Conservation (phyloP, 2,797 vertebrate genomes). For the Chlorospingus semifuscus region DNA sequence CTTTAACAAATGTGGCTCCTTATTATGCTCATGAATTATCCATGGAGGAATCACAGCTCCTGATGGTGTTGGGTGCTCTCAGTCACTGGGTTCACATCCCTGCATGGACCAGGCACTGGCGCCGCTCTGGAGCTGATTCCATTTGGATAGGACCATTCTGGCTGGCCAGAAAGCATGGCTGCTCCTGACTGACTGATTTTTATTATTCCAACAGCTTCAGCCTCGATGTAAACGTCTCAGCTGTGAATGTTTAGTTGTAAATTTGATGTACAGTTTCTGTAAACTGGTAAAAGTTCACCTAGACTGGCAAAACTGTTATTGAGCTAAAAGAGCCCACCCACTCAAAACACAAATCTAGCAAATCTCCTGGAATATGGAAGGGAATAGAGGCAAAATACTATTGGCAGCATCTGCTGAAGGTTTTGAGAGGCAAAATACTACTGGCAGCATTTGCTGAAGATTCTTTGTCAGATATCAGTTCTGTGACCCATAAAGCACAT, state of each 20-base stretch:
- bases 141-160: not conserved
- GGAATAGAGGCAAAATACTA: not conserved
- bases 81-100: fast-evolving
- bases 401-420: not conserved
- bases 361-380: not conserved
- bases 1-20: slow-evolving; percentile 34
- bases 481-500: not conserved
- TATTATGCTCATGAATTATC: slow-evolving; percentile 26
- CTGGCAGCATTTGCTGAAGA: not conserved
- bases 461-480: not conserved
- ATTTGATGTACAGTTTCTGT: not conserved
- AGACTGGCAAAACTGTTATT: not conserved
- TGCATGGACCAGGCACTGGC: not conserved
- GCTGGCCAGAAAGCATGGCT: not conserved
- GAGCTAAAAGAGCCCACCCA: not conserved
- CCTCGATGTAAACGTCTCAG: not conserved
- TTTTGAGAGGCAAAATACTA: not conserved
- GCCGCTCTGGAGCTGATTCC: not conserved
- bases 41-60: slow-evolving; percentile 5
- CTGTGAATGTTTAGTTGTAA: not conserved
- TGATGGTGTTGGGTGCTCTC: not conserved
- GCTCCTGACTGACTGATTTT: not conserved
- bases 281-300: not conserved
- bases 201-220: not conserved
- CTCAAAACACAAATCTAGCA: not conserved